A percentile compares a stretch with the other conserved stretches of the same genome.
Conservation (phyloP, 2,113 vertebrate species). For the Orthonyx spaldingii region DNA sequence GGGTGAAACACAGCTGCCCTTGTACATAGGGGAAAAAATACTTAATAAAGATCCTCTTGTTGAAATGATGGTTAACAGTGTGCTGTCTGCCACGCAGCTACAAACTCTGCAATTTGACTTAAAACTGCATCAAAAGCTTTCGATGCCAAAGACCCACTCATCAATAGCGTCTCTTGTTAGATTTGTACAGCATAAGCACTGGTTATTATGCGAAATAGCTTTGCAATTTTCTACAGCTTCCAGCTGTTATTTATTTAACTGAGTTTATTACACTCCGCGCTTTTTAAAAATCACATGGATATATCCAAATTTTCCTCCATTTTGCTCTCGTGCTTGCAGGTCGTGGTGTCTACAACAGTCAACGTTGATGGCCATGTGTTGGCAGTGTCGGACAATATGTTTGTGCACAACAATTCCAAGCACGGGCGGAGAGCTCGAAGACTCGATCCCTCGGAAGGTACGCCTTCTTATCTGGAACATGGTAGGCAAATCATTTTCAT, state of each 20-base stretch:
- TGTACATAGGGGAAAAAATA: constrained; percentile 65
- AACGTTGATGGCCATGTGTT: constrained; percentile 95
- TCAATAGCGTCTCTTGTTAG: constrained; percentile 81
- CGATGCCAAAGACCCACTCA: constrained; percentile 74
- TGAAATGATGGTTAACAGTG: constrained; percentile 78
- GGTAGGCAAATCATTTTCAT: constrained; percentile 84
- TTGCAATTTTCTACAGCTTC: constrained; percentile 77
- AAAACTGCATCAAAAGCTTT: constrained; percentile 79
- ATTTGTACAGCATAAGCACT: constrained; percentile 75
- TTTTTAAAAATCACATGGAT: constrained; percentile 25
- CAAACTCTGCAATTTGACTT: constrained; percentile 80
- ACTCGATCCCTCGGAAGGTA: constrained; percentile 93
- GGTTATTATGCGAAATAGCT: constrained; percentile 81
- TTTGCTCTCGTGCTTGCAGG: constrained; percentile 74
- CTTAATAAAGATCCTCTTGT: constrained; percentile 81
- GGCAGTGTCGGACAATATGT: constrained; percentile 99
- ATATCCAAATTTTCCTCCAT: constrained; percentile 57
- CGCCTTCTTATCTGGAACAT: constrained; percentile 90
- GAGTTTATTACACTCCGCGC: constrained; percentile 67
- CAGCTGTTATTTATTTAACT: constrained; percentile 82
- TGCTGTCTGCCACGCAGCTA: constrained; percentile 71
- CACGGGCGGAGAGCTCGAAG: constrained; percentile 88
- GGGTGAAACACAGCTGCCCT: constrained; percentile 75
- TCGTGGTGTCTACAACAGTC: constrained; percentile 96
- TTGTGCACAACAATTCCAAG: constrained; percentile 99